These are phyloP conservation scores for Corvus hawaiiensis DNA, from an alignment of 2,113 vertebrate species.

Conservation along the genomic window DNA sequence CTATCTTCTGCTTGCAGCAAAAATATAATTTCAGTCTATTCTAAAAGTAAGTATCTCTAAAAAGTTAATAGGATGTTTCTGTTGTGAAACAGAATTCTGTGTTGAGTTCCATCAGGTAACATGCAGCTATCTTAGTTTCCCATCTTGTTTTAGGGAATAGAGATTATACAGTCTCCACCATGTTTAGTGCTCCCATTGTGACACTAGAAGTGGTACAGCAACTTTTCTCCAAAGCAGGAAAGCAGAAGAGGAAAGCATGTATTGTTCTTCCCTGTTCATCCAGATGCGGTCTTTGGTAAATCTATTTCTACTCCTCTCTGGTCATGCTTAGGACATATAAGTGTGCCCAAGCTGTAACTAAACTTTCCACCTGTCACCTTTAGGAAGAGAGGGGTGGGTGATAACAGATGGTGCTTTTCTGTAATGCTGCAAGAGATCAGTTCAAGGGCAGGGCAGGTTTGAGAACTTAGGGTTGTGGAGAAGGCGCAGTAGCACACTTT, in stretches of 20 bases:
- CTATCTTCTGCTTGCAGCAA: neutral
- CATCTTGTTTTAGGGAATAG: neutral
- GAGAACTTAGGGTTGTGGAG: neutral
- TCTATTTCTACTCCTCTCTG: neutral
- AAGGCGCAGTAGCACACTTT: neutral
- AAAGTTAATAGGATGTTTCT: neutral
- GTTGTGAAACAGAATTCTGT: neutral
- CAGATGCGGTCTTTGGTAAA: neutral
- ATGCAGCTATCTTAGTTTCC: neutral
- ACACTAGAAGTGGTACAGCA: neutral
- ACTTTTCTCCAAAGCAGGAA: neutral
- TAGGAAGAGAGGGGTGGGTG: neutral
- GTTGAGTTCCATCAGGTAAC: neutral
- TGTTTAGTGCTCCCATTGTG: neutral
- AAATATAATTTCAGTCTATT: neutral
- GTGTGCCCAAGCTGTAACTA: neutral
- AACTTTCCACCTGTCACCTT: neutral
- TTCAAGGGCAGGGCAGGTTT: neutral
- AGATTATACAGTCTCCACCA: neutral
- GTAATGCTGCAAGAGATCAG: neutral
- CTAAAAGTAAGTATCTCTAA: neutral
- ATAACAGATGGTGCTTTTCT: neutral
- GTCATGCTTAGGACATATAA: neutral
- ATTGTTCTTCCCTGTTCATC: neutral
- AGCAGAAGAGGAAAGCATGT: neutral